Conservation (phyloP, 1,140 invertebrate species). For the Heliconius himera region DNA sequence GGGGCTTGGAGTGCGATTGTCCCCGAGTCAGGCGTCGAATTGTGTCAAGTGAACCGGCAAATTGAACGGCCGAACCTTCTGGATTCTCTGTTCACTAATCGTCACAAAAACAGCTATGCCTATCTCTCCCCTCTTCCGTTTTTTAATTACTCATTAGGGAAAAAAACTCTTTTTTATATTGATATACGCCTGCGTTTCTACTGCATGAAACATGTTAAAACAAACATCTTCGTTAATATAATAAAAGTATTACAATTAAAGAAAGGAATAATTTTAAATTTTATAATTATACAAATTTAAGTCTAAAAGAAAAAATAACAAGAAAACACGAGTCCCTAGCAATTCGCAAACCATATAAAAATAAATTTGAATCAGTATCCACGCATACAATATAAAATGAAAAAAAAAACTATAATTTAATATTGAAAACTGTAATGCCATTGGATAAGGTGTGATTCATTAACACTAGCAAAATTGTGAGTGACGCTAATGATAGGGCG, state of each 20-base stretch:
- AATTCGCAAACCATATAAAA: too few species aligned
- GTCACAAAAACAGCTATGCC: constrained; percentile 74
- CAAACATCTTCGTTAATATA: too few species aligned
- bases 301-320: too few species aligned
- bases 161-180: neutral
- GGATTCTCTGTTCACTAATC: constrained; percentile 76
- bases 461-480: constrained; percentile 59
- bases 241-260: too few species aligned
- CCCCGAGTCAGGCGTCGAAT: constrained; percentile 81
- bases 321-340: too few species aligned
- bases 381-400: neutral
- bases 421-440: neutral
- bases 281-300: neutral
- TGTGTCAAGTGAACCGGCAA: constrained; percentile 81
- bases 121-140: constrained; percentile 46
- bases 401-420: neutral
- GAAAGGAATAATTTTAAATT: neutral
- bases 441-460: constrained; percentile 30
- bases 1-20: constrained; percentile 80
- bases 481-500: constrained; percentile 78
- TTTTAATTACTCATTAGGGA: constrained; percentile 64
- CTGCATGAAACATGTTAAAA: too few species aligned
- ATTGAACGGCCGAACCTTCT: constrained; percentile 81
- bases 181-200: too few species aligned
- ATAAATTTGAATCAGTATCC: neutral